Conservation (phyloP, 2,113 vertebrate species). For the crab-eating macaque (Macaca fascicularis) region T2T-MFA8v1.1 NC_088380.1:163521001-163521500, state of each 20-base stretch:
- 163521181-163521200: background rate
- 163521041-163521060: background rate
- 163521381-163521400: background rate
- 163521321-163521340: background rate
- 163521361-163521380: background rate
- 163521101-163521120: background rate
- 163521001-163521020: background rate
- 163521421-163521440: background rate
- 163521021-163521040: background rate
- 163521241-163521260: background rate
- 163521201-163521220: background rate
- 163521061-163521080: background rate
- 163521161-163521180: conserved; percentile 52
- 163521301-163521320: background rate
- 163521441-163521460: background rate
- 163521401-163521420: background rate
- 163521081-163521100: background rate
- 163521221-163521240: background rate
- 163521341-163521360: background rate
- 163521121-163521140: conserved; percentile 47
- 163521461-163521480: background rate
- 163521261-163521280: background rate
- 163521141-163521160: conserved; percentile 1
- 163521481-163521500: background rate
- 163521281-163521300: background rate